These are phyloP conservation scores for Gastrophysa polygoni DNA, from an alignment of 2,888 invertebrate species.

Conservation along the genomic window DNA sequence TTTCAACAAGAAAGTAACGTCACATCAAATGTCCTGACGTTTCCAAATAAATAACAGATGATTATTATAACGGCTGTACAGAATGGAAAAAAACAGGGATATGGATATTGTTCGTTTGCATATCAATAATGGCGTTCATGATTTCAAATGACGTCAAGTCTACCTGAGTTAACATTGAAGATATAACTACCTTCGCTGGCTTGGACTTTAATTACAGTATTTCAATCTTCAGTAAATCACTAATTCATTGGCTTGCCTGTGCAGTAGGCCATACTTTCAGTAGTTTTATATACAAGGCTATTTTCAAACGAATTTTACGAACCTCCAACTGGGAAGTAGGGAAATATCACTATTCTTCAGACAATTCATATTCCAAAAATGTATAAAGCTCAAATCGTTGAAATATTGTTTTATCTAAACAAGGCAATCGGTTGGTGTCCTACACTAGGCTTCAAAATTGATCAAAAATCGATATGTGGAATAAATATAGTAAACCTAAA, in stretches of 20 bases:
- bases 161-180: no score
- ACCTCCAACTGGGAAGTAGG: neutral
- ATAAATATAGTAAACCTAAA: constrained; percentile 30
- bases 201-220: neutral
- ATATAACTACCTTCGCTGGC: no score
- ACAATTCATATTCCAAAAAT: constrained; percentile 12
- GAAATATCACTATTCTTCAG: neutral
- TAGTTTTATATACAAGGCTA: constrained; percentile 20
- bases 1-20: no score
- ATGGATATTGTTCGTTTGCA: no score
- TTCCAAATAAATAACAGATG: no score
- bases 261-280: constrained; percentile 22
- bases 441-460: constrained; percentile 17
- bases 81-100: no score
- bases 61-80: no score
- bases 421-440: constrained; percentile 29
- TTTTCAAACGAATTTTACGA: constrained; percentile 4
- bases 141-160: no score
- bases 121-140: no score
- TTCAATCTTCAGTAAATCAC: constrained; percentile 18
- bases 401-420: constrained; percentile 18
- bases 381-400: constrained; percentile 22
- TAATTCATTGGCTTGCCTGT: constrained; percentile 36
- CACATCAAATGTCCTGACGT: no score
- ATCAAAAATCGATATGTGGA: constrained; percentile 26